These are phyloP conservation scores for Caenorhabditis doughertyi DNA, from an alignment of 2,888 invertebrate species.

Conservation along the genomic window DNA sequence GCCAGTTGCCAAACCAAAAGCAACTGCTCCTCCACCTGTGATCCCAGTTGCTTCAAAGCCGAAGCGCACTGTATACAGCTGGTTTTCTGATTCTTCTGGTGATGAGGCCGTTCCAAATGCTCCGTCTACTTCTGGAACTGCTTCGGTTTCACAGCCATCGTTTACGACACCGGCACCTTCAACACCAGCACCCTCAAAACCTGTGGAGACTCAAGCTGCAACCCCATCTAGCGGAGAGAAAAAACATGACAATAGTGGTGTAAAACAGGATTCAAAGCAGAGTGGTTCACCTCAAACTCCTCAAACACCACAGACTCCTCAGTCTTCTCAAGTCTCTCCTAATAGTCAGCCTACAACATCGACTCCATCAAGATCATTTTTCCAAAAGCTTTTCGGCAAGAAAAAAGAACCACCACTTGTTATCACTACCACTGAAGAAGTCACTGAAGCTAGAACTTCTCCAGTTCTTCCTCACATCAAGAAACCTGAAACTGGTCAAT, in stretches of 20 bases:
- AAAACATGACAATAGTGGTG: background rate
- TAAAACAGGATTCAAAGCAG: background rate
- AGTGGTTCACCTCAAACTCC: background rate
- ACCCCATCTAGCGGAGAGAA: background rate
- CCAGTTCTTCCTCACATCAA: slow-evolving; percentile 41
- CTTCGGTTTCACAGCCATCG: background rate
- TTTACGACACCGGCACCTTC: too few species aligned
- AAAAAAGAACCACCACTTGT: background rate
- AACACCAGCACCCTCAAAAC: too few species aligned
- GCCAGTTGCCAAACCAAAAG: slow-evolving; percentile 19
- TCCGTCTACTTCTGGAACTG: background rate
- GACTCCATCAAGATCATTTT: background rate
- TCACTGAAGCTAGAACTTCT: background rate
- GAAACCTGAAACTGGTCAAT: slow-evolving; percentile 37
- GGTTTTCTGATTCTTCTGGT: slow-evolving; percentile 12
- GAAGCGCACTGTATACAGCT: background rate
- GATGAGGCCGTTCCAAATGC: background rate
- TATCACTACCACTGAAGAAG: background rate
- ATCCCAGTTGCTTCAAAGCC: background rate
- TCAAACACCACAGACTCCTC: background rate
- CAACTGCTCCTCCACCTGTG: slow-evolving; percentile 25
- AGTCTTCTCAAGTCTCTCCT: too few species aligned
- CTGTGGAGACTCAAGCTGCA: background rate
- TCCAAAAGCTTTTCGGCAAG: slow-evolving; percentile 1
- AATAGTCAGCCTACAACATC: too few species aligned